Evolutionary conservation across 2,888 invertebrate genomes (phyloP).

Genomic region (Aphelenchoides bicaudatus): DNA sequence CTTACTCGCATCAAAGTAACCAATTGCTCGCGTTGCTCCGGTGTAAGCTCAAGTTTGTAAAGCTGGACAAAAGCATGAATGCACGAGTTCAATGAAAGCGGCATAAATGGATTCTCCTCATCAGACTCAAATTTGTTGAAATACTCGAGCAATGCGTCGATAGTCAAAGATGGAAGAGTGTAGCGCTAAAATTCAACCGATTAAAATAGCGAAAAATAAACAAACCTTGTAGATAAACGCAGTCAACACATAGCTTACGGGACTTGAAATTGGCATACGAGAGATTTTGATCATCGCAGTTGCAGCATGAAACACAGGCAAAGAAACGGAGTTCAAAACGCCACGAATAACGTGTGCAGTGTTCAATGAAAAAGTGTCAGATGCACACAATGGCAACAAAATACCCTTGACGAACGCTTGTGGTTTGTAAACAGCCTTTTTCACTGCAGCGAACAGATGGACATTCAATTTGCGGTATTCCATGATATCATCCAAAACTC

Average conservation of each 20-base stretch:
- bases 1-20: constrained; percentile 72
- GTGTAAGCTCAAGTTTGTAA: constrained; percentile 88
- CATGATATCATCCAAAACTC: constrained; percentile 84
- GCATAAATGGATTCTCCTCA: constrained; percentile 75
- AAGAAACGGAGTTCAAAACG: constrained; percentile 76
- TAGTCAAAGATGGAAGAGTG: constrained; percentile 86
- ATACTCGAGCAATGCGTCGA: constrained; percentile 73
- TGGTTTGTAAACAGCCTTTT: constrained; percentile 90
- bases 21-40: constrained; percentile 83
- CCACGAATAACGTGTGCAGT: constrained; percentile 94
- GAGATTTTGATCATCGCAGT: constrained; percentile 71
- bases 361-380: constrained; percentile 85
- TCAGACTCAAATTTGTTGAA: constrained; percentile 64
- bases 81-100: constrained; percentile 95
- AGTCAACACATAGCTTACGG: constrained; percentile 66
- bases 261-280: constrained; percentile 10
- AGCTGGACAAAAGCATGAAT: constrained; percentile 87
- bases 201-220: too few species aligned
- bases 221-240: constrained; percentile 93
- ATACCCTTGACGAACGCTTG: constrained; percentile 94
- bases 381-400: constrained; percentile 70
- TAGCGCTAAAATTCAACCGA: too few species aligned
- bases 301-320: constrained; percentile 89
- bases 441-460: constrained; percentile 87
- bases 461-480: constrained; percentile 92